These are phyloP conservation scores for Coregonus ussuriensis DNA, from an alignment of 2,797 vertebrate species.

Conservation along the genomic window DNA sequence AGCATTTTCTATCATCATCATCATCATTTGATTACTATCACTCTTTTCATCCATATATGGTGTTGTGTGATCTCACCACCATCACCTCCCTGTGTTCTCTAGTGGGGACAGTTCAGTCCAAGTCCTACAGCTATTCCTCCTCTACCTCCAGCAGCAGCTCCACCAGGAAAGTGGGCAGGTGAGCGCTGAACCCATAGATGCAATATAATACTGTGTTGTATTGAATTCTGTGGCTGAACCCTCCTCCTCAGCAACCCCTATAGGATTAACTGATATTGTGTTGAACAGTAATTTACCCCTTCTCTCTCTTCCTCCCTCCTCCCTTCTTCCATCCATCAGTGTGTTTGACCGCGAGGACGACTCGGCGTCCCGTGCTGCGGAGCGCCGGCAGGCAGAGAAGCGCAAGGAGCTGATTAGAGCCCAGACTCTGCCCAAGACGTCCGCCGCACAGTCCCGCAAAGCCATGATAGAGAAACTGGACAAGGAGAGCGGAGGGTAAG, in stretches of 20 bases:
- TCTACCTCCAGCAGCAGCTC: constrained; percentile 77
- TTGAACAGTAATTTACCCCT: neutral
- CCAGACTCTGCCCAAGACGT: constrained; percentile 91
- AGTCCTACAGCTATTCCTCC: constrained; percentile 85
- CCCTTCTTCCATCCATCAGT: constrained; percentile 59
- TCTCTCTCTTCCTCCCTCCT: no score
- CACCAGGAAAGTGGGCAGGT: constrained; percentile 94
- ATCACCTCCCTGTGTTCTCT: constrained; percentile 21
- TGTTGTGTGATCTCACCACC: constrained; percentile 1
- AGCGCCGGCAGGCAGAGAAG: constrained; percentile 87
- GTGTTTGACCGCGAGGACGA: constrained; percentile 94
- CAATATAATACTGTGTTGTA: neutral
- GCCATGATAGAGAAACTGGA: constrained; percentile 97
- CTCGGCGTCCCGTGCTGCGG: constrained; percentile 75
- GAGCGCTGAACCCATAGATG: constrained; percentile 38
- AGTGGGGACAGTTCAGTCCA: constrained; percentile 89
- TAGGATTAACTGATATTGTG: neutral
- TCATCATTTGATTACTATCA: neutral
- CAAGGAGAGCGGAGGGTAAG: constrained; percentile 84
- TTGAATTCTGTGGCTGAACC: neutral
- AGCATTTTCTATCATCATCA: no score
- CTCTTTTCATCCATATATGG: neutral
- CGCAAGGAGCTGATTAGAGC: constrained; percentile 93
- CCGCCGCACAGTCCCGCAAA: constrained; percentile 87
- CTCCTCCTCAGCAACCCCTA: neutral